Base-by-base conservation (phyloP, 2,797 vertebrate genomes). In the Phoeniculus purpureus region DNA sequence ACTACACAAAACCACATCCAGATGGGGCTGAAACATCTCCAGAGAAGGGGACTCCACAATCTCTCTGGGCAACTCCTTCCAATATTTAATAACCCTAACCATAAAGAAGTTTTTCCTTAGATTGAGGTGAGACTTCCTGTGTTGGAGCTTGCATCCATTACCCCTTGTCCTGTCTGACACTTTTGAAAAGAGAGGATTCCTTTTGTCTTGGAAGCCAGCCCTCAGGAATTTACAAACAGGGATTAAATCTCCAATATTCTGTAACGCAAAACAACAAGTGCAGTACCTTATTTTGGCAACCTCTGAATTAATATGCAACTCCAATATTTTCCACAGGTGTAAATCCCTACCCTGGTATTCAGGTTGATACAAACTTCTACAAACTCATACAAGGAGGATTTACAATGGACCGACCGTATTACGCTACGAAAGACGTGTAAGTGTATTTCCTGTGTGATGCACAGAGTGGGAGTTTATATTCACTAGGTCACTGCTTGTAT, bases 391-490 rank as follows among this genome's bases (percentile, higher is more conserved):
- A 98, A 93, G 98, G 96, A 90, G 99, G 99, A 66, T 99, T 99
- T 97, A 98, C 99, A 96, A 99, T 99, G 99, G 99, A 99, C 52
- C 98, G 97, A 84, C 99, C 99, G 0, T 99, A 98, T 97, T 99
- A 99, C 71, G 98, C 99, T 76, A 97, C 96, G 2, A 97, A 98
- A 90, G 96, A 98, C 56, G 95, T 99, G 99, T 99, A 97, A 96
- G 98, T 98, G 31, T 58, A 23, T 55, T 50, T 85, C 50, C 27
- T 59, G 34, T 78, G 15, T 26, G 22, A 31, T 43, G 17, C 8
- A 25, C 16, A 81, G 19, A 20, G 7, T 34, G 8, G 31, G 7
- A 60, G 52, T 77, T 85, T 77, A 10, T 52, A 21, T 19, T 70
- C 62, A n/a, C 10, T 58, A 40, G 2, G 26, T 67, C 56, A 55